Conservation (phyloP, 2,797 vertebrate genomes). For the Gymnothorax javanicus region DNA sequence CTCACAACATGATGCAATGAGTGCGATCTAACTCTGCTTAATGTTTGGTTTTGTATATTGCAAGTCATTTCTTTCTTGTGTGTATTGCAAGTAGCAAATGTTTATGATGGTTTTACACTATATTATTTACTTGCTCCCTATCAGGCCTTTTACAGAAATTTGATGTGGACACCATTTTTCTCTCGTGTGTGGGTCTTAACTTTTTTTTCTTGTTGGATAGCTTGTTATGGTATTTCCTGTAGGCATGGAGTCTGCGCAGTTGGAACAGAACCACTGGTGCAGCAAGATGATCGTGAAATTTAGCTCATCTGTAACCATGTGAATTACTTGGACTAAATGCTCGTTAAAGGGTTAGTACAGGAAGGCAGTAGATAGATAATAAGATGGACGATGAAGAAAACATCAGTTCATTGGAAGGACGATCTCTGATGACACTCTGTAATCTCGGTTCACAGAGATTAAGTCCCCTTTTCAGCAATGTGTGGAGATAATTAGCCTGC, state of each 20-base stretch:
- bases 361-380: background rate
- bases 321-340: background rate
- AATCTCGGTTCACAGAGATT: slow-evolving; percentile 35
- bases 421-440: slow-evolving; percentile 28
- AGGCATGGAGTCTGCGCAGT: background rate
- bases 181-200: background rate
- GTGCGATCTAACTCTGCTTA: background rate
- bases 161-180: background rate
- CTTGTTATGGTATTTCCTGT: too few relatives aligned
- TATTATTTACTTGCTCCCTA: background rate
- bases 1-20: background rate
- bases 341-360: slow-evolving; percentile 27
- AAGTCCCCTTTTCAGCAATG: background rate
- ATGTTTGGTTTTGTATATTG: background rate
- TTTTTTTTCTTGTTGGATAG: too few relatives aligned
- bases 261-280: background rate
- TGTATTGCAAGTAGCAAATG: background rate
- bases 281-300: background rate
- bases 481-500: slow-evolving; percentile 51
- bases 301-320: background rate
- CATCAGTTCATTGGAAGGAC: background rate
- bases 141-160: background rate
- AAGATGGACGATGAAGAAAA: background rate
- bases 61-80: background rate
- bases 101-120: background rate